Percentiles rank a stretch among this genome's conserved stretches.
Conservation (phyloP, 2,113 vertebrate species). For the Oxygymnocypris stewartii region DNA sequence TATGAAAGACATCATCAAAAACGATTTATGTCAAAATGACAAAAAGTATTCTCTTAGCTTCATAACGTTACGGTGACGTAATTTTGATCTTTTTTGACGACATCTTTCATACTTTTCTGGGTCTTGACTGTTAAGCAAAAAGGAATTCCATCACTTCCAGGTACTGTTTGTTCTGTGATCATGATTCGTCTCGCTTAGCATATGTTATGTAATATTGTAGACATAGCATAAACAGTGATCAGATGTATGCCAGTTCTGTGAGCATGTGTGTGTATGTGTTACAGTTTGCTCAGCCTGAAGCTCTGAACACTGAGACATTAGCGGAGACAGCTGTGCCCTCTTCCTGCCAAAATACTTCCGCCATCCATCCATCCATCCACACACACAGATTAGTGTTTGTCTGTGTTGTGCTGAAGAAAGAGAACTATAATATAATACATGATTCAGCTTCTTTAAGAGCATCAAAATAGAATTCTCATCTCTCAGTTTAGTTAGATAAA, state of each 20-base stretch:
- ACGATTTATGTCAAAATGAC: no score
- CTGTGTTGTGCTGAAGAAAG: background rate
- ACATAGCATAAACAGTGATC: background rate
- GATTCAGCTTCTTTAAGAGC: background rate
- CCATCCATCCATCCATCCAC: background rate
- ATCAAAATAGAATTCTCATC: background rate
- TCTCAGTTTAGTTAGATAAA: background rate
- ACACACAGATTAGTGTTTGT: background rate
- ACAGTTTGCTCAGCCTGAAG: constrained; percentile 30
- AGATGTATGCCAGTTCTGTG: constrained; percentile 7
- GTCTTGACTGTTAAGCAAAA: background rate
- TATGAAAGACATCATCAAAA: no score
- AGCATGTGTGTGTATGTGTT: constrained; percentile 35
- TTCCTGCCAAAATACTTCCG: constrained; percentile 48
- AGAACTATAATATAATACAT: background rate
- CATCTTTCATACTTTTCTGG: no score
- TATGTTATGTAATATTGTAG: constrained; percentile 11
- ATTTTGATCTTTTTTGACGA: no score
- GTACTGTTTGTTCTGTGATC: background rate
- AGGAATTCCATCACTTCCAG: background rate
- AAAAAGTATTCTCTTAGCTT: no score
- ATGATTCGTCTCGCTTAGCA: background rate
- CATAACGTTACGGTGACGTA: no score
- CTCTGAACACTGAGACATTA: constrained; percentile 51
- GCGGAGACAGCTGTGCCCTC: constrained; percentile 52